These are phyloP conservation scores for Tinamus major DNA, from an alignment of 2,797 vertebrate species.

Conservation along the genomic window DNA sequence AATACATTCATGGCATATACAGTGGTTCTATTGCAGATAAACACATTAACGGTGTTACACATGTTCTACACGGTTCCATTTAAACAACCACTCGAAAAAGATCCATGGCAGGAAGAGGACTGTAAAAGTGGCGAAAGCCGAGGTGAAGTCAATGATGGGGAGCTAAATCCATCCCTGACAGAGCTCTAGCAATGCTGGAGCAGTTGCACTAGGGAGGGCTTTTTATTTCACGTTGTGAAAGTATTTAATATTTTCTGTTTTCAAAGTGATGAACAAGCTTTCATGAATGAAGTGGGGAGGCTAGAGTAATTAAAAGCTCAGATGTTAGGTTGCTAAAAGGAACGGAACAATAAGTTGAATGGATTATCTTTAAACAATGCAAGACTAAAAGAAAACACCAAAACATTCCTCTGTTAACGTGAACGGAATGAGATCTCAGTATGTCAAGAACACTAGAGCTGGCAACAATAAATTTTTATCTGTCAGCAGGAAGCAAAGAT, in stretches of 20 bases:
- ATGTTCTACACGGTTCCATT: background rate
- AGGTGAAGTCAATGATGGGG: background rate
- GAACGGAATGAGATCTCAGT: constrained; percentile 1
- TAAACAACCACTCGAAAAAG: background rate
- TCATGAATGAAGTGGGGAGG: constrained; percentile 23
- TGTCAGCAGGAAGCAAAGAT: constrained; percentile 43
- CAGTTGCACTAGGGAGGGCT: background rate
- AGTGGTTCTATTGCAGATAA: background rate
- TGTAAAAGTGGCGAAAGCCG: background rate
- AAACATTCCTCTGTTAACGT: background rate
- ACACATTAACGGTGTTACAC: background rate
- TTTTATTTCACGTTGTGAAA: background rate
- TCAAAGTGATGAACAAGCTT: constrained; percentile 5
- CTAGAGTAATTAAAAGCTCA: constrained; percentile 26
- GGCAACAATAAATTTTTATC: constrained; percentile 41
- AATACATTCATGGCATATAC: background rate
- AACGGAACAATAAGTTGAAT: constrained; percentile 3
- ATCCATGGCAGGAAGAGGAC: background rate
- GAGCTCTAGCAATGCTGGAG: background rate
- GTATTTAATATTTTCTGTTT: background rate
- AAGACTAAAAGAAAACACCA: background rate
- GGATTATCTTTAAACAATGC: background rate
- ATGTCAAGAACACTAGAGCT: background rate
- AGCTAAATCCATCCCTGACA: background rate
- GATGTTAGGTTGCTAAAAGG: constrained; percentile 1